Base-by-base conservation (phyloP, 2,888 invertebrate species). In the Hyppa rectilinea region DNA sequence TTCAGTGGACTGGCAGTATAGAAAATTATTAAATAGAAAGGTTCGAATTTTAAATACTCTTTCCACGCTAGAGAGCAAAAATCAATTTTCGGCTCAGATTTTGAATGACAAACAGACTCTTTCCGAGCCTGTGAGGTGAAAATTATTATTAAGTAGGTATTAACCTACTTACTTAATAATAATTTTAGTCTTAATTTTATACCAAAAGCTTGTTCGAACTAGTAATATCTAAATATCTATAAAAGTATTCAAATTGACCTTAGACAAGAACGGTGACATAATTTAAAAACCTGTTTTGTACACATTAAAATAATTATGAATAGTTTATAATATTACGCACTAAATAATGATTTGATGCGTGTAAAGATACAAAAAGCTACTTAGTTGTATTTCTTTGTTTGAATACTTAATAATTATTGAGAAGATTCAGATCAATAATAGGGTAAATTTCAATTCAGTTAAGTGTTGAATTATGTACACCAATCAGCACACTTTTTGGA, bases 241-340 rank as follows among this genome's bases (percentile, higher is more conserved):
- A 20, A 40, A 56, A 17, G 29, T 12, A 49, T 36, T 62, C 6
- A 10, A 29, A 56, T 20, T 59, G 38, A 80, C 75, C 62, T 80
- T 62, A 74, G 5, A 31, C 7, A 4, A 3, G 62, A 50, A 20
- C 58, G 38, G 31, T 74, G 34, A 29, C 43, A 43, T 29, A 72
- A 26, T 29, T 17, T 56, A 47, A n/a, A 38, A 75, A 80, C 76
- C 75, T 38, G 75, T 75, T 80, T 78, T 2, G 14, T 52, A 20
- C 43, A 59, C 12, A 43, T 45, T 40, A 59, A 12, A 23, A 49
- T 36, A 29, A 31, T n/a, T 43, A 20, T 52, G n/a, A 45, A 68
- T 67, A 58, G 14, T 34, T 52, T 38, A 26, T n/a, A 29, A 26
- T 34, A 12, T 0, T 23, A 43, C 23, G 23, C 26, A 23, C 1